A percentile compares a stretch with the other conserved stretches of the same genome.
Evolutionary conservation across 2,797 vertebrate genomes (phyloP).

Genomic region (Microhierax caerulescens): DNA sequence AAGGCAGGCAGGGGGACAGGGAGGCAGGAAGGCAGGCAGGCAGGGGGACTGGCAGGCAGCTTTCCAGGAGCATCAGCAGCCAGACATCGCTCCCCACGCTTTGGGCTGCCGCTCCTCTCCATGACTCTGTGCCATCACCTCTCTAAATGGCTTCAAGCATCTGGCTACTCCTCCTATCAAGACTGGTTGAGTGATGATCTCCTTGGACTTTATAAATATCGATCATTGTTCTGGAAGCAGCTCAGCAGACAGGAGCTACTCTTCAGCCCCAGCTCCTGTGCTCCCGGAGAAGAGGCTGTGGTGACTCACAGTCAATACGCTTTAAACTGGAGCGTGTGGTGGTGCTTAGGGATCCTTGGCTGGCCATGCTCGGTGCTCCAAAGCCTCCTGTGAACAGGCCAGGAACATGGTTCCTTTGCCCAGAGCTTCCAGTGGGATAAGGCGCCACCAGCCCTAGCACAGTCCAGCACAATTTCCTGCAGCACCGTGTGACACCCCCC

Average conservation of each 20-base stretch:
- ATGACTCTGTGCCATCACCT: background rate
- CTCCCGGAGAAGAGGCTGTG: background rate
- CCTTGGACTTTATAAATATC: background rate
- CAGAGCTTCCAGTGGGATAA: background rate
- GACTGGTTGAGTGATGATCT: background rate
- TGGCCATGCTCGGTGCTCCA: background rate
- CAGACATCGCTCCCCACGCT: fast-evolving
- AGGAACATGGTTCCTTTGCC: background rate
- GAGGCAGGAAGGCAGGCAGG: background rate
- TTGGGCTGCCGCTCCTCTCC: background rate
- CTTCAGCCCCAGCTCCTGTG: background rate
- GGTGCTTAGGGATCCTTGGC: background rate
- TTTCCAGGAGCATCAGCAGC: background rate
- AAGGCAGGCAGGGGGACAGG: background rate
- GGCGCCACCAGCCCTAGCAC: background rate
- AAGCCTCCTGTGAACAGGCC: background rate
- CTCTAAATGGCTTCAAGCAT: background rate
- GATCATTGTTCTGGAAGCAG: constrained; percentile 1
- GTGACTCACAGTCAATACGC: background rate
- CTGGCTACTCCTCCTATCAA: background rate
- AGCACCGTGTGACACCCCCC: background rate
- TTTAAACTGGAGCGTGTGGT: background rate
- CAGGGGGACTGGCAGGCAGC: background rate
- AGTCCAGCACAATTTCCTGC: background rate
- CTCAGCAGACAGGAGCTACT: background rate